Percentiles rank a stretch among this genome's conserved stretches.
Conservation (phyloP, 2,888 invertebrate species). For the Oligia latruncula region DNA sequence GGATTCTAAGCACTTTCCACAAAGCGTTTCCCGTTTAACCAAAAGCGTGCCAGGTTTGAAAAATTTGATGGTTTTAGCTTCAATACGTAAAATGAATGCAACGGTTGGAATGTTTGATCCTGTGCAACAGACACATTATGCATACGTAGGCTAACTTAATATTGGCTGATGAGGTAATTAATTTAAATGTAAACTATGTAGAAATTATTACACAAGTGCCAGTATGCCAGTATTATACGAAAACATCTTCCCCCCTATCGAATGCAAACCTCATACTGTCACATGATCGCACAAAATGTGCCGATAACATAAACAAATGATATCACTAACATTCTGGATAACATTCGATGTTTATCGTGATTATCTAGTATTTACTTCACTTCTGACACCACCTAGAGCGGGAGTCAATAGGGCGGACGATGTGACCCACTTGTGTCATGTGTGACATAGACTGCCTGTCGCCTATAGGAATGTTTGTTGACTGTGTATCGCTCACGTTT, state of each 20-base stretch:
- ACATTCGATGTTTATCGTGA: slow-evolving; percentile 58
- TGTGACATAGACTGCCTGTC: slow-evolving; percentile 76
- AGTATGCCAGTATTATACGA: background rate
- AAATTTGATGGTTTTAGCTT: background rate
- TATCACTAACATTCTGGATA: slow-evolving; percentile 37
- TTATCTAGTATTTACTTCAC: slow-evolving; percentile 64
- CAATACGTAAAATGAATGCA: too few species aligned
- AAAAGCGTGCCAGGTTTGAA: background rate
- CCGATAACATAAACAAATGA: slow-evolving; percentile 45
- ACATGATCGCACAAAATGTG: slow-evolving; percentile 48
- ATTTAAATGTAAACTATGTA: background rate
- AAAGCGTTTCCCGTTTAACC: background rate
- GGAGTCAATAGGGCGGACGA: slow-evolving; percentile 51
- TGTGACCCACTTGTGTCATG: slow-evolving; percentile 67
- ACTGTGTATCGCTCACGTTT: slow-evolving; percentile 4
- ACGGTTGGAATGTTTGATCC: background rate
- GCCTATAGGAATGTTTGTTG: slow-evolving; percentile 62
- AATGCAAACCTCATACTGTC: slow-evolving; percentile 14
- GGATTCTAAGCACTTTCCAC: background rate
- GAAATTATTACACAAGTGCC: slow-evolving; percentile 3
- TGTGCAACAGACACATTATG: background rate
- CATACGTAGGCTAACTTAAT: background rate
- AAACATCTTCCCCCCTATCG: slow-evolving; percentile 8
- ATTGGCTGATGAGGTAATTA: background rate
- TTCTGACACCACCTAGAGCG: slow-evolving; percentile 60